Conservation (phyloP, 2,797 vertebrate genomes). For the Xenops minutus region DNA sequence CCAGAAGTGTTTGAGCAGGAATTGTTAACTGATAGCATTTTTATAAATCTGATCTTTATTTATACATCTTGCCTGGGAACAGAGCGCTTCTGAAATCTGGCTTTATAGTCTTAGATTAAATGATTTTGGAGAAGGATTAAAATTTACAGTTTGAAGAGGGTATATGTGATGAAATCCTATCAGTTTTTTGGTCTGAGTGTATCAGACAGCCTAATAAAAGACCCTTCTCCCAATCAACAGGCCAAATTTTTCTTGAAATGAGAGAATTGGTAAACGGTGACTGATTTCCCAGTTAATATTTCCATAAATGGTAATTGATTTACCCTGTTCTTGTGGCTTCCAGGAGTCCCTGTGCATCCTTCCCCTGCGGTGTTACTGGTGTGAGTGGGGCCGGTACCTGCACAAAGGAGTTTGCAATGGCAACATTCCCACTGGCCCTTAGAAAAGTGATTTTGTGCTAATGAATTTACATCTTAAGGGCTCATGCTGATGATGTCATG, state of each 20-base stretch:
- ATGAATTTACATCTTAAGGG: background rate
- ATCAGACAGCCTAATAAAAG: background rate
- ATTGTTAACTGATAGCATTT: conserved; percentile 13
- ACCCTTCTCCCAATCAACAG: background rate
- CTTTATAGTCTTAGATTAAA: background rate
- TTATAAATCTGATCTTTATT: conserved; percentile 38
- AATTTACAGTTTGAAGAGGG: conserved; percentile 5
- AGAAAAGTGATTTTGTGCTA: background rate
- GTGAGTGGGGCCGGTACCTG: background rate
- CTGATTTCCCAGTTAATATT: background rate
- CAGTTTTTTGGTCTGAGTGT: background rate
- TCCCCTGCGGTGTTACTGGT: background rate
- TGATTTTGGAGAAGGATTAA: background rate
- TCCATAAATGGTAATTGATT: background rate
- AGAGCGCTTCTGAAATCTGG: conserved; percentile 42
- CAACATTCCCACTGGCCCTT: background rate
- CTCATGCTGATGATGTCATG: background rate
- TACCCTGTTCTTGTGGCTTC: background rate
- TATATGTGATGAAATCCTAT: background rate
- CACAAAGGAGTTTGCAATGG: background rate
- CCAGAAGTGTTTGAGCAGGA: conserved; percentile 36
- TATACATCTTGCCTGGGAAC: background rate
- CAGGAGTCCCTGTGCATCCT: background rate
- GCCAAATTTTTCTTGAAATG: background rate
- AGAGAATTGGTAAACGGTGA: background rate